Evolutionary conservation across 2,888 invertebrate genomes (phyloP).

Genomic region (Cistogaster globosa): DNA sequence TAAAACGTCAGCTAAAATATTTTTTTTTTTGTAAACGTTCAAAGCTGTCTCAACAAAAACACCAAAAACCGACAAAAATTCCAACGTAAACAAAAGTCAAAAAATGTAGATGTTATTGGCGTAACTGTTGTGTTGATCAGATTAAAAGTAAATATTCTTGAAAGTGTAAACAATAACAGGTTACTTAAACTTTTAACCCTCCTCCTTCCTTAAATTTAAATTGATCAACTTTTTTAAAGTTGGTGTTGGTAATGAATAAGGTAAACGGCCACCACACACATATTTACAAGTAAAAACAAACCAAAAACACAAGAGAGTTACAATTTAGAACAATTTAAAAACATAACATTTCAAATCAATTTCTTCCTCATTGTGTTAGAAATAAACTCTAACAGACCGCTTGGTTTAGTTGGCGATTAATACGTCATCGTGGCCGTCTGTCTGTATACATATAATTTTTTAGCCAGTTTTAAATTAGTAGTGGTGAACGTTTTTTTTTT

Average conservation of each 20-base stretch:
- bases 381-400: conserved; percentile 26
- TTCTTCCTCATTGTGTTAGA: not conserved
- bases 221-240: not conserved
- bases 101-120: too few species aligned
- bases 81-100: conserved; percentile 7
- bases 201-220: conserved; percentile 6
- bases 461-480: conserved; percentile 33
- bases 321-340: conserved; percentile 37
- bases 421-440: conserved; percentile 24
- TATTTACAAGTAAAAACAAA: not conserved
- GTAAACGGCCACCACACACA: conserved; percentile 38
- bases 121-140: not conserved
- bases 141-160: not conserved
- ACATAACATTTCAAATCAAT: conserved; percentile 10
- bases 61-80: not conserved
- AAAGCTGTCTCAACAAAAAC: not conserved
- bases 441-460: not conserved
- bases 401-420: not conserved
- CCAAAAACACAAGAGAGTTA: not conserved
- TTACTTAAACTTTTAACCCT: conserved; percentile 17
- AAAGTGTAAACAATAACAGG: conserved; percentile 38
- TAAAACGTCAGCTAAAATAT: conserved; percentile 43
- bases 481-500: conserved; percentile 7
- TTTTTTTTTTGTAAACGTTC: not conserved
- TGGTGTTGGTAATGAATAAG: conserved; percentile 46